Conservation (phyloP, 2,113 vertebrate genomes). For the Zapus hudsonius region DNA sequence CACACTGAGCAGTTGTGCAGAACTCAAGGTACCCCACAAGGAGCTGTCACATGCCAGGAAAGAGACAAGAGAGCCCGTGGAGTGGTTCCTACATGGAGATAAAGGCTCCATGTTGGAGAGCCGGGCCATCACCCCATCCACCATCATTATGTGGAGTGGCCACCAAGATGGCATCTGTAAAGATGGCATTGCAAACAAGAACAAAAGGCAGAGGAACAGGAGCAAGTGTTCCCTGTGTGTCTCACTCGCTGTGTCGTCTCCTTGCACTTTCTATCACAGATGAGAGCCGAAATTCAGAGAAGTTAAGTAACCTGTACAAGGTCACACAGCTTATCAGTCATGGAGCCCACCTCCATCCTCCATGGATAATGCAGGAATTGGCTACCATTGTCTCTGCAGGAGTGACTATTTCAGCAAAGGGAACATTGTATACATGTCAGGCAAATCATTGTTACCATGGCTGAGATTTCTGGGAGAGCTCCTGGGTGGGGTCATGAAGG, state of each 20-base stretch:
- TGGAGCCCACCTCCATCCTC: background rate
- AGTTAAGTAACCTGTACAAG: background rate
- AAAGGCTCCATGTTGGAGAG: background rate
- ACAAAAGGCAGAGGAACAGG: background rate
- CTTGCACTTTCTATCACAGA: too few species aligned
- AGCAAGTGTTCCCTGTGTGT: background rate
- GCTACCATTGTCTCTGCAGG: background rate
- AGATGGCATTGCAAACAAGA: too few species aligned
- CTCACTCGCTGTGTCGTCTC: rapidly evolving
- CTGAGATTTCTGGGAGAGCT: background rate
- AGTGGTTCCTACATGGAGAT: rapidly evolving
- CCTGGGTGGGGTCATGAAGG: background rate
- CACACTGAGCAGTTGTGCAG: too few species aligned
- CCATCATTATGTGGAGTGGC: background rate
- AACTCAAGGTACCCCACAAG: background rate
- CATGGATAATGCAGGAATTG: background rate
- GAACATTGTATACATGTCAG: rapidly evolving
- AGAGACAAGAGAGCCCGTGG: rapidly evolving
- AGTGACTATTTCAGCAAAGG: background rate
- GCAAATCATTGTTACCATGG: rapidly evolving
- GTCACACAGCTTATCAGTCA: background rate
- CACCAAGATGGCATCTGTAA: background rate
- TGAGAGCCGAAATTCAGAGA: background rate
- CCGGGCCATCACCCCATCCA: rapidly evolving
- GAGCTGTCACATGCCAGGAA: background rate